Evolutionary conservation across 2,797 vertebrate genomes (phyloP), one percentile per base, ranked within the genome.

Genomic region (Sphaeramia orbicularis): DNA sequence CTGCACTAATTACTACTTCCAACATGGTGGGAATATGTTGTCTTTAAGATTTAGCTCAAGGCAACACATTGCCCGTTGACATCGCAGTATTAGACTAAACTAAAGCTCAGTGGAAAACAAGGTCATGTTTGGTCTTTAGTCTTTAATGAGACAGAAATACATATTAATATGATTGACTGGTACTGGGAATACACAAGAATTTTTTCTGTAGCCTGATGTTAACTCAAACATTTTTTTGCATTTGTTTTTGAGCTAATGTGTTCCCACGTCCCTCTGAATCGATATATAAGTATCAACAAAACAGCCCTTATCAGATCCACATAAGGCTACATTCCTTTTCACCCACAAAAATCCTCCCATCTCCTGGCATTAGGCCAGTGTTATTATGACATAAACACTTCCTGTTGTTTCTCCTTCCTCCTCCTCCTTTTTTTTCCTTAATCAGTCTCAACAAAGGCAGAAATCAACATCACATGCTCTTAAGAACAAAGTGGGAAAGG

Each of bases 301-400:
- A 14, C 56, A 36, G 1, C 41, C 53, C 54, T 43, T 21, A 24
- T 43, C 54, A 63, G 51, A 57, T 44, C 45, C 37, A 76, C 1
- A 13, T 57, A 10, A 49, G 40, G 24, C 18, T 32, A 16, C 1
- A 4, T 49, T 3, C 60, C 63, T 65, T 74, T 71, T 84, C 27
- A 41, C 66, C 74, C 19, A 81, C 75, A 65, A 56, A 3, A 5
- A 55, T 51, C 27, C 51, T 56, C 16, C 11, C 1, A 35, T 56
- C 16, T 11, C 1, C 24, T 37, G 14, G 19, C 42, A 32, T 21
- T 6, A 2, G 42, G 15, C 50, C 32, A 45, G 9, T 38, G 41
- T 74, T 63, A 18, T 65, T 73, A 19, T 59, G 27, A 67, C 61
- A 60, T 45, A 50, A 49, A 6, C 12, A 27, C 68, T 60, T 86